Evolutionary conservation across 2,888 invertebrate genomes (phyloP).

Genomic region (Carabus problematicus): DNA sequence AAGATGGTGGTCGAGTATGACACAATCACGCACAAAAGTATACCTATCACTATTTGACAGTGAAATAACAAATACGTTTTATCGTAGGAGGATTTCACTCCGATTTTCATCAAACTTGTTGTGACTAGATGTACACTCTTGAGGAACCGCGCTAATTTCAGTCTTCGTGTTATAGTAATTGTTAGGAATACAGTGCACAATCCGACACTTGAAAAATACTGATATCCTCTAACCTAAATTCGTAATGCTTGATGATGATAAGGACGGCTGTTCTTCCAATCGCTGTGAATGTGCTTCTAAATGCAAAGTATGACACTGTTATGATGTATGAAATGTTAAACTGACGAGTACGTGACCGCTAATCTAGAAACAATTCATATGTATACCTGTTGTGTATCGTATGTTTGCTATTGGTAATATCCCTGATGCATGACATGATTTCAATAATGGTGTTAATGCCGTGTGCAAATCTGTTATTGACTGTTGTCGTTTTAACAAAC

Average conservation of each 20-base stretch:
- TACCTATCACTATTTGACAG: constrained; percentile 33
- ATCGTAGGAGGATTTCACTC: neutral
- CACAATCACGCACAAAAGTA: constrained; percentile 42
- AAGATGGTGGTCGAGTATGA: constrained; percentile 4
- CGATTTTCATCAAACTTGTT: neutral
- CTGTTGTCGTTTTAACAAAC: no score
- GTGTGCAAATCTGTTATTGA: no score
- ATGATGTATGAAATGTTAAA: neutral
- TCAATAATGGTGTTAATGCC: neutral
- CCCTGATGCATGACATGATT: neutral
- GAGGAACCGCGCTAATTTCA: neutral
- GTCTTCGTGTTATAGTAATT: neutral
- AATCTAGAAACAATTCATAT: neutral
- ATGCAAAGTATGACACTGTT: neutral
- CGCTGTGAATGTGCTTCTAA: neutral
- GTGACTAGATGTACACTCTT: constrained; percentile 11
- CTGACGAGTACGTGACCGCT: neutral
- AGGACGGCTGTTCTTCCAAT: no score
- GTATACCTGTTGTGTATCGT: neutral
- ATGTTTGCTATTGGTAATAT: constrained; percentile 1
- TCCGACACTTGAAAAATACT: no score
- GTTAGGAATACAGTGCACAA: neutral
- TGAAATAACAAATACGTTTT: neutral
- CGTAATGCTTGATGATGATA: no score
- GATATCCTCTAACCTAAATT: no score